Evolutionary conservation across 2,113 vertebrate species (phyloP), one percentile per base, ranked within the genome.

Genomic region (Ochotona princeps): DNA sequence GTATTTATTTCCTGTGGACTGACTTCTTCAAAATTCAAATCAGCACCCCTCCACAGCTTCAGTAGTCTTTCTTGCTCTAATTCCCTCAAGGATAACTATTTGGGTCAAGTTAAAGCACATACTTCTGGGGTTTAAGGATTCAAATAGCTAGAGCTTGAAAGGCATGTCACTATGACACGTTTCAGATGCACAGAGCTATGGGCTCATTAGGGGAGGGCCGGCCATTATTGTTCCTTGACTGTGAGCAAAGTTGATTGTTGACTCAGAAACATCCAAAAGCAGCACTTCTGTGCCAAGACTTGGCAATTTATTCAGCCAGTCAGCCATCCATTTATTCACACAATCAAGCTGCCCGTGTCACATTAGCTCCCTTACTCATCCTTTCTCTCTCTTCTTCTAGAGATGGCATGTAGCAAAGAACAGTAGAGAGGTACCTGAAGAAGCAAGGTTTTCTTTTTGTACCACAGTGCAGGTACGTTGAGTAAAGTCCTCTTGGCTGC

Each of bases 401-500:
- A 60, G 60, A 0, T 44, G 38, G 65, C 81, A 89, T 94, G 25
- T 85, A 35, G 66, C 28, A 85, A 57, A 3, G 35, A 93, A 38
- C 61, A 89, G 21, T 76, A 72, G 72, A 89, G 35, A 73, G 81
- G 92, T 87, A 28, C 60, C 76, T 92, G 20, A 61, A 66, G 30
- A 92, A 81, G 44, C 32, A 69, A 13, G 32, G 35, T 54, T 76
- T 79, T 93, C 47, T 44, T 93, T 87, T 44, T 49, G 13, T 10
- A 80, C 32, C 82, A 91, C 90, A 92, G 25, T 38, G 6, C 94
- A 93, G 87, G 95, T 63, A 90, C 86, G 60, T n/a, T 74, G 87
- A 28, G 83, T 0, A 0, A 94, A 72, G 81, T 92, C 88, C 90
- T 84, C 38, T 93, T 60, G 63, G 49, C 1, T 84, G 60, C 54